Conservation (phyloP, 2,888 invertebrate species). For the Laothoe populi region DNA sequence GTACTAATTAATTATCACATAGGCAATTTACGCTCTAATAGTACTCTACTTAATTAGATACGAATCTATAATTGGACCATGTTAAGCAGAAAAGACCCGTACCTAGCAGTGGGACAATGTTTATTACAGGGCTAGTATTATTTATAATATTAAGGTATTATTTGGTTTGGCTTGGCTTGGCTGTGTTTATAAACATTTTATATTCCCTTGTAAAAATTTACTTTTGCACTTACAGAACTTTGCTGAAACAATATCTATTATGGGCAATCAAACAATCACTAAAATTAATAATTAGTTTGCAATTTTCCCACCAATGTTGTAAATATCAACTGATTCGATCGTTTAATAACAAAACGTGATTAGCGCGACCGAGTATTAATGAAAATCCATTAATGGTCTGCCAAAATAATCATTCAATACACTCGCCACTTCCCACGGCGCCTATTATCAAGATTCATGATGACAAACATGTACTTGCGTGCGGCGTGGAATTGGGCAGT, state of each 20-base stretch:
- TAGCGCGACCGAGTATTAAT: conserved; percentile 54
- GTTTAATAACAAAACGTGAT: conserved; percentile 18
- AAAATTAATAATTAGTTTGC: neutral
- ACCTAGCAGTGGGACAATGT: no score
- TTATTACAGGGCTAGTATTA: no score
- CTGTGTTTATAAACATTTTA: no score
- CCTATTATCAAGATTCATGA: conserved; percentile 58
- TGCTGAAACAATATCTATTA: no score
- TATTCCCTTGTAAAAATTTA: no score
- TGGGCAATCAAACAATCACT: neutral
- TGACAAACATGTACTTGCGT: conserved; percentile 49
- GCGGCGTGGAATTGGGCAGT: conserved; percentile 34
- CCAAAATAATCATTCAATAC: conserved; percentile 69
- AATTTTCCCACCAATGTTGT: conserved; percentile 7
- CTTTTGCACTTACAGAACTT: no score
- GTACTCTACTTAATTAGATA: neutral
- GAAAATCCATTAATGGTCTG: conserved; percentile 65
- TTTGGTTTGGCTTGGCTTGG: no score
- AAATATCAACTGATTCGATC: conserved; percentile 13
- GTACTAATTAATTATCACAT: neutral
- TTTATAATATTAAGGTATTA: no score
- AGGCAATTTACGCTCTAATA: neutral
- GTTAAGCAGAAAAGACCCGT: no score
- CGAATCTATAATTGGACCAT: neutral
- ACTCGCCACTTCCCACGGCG: conserved; percentile 67